Percentiles rank a stretch among this genome's conserved stretches.
These are phyloP conservation scores for Vulpes vulpes DNA, from an alignment of 2,113 vertebrate genomes.

Conservation along the genomic window DNA sequence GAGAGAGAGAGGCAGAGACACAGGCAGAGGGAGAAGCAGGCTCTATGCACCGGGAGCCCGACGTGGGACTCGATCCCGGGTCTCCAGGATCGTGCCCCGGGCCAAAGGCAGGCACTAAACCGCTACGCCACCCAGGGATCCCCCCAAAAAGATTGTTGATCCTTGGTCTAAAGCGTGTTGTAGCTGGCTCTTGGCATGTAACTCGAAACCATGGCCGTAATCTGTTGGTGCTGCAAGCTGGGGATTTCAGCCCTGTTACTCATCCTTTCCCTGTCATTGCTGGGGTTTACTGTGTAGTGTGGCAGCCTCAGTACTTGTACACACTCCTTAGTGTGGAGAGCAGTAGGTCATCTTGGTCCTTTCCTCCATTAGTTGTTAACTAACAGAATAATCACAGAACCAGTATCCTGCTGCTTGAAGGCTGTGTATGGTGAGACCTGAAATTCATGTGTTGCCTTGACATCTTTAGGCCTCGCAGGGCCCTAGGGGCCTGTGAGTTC, in stretches of 20 bases:
- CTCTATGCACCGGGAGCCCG: no score
- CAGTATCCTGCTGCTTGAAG: background rate
- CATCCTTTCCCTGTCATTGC: background rate
- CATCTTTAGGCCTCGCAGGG: background rate
- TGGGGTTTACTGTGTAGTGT: background rate
- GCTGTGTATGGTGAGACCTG: background rate
- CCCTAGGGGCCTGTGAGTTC: background rate
- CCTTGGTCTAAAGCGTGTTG: accelerated
- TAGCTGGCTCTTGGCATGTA: background rate
- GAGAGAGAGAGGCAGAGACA: no score
- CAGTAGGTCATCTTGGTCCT: background rate
- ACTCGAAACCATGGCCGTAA: background rate
- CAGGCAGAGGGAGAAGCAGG: no score
- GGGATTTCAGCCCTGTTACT: background rate
- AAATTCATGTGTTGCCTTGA: background rate
- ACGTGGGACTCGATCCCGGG: no score
- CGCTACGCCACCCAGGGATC: no score
- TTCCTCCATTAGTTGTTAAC: background rate
- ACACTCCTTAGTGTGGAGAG: background rate
- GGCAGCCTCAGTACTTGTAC: background rate
- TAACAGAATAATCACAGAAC: background rate
- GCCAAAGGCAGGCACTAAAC: no score
- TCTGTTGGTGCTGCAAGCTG: background rate
- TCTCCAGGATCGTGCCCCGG: no score
- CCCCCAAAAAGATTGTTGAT: no score